A percentile compares a stretch with the other conserved stretches of the same genome.
These are phyloP conservation scores for Chrysopa pallens DNA, from an alignment of 1,140 invertebrate species.

Conservation along the genomic window DNA sequence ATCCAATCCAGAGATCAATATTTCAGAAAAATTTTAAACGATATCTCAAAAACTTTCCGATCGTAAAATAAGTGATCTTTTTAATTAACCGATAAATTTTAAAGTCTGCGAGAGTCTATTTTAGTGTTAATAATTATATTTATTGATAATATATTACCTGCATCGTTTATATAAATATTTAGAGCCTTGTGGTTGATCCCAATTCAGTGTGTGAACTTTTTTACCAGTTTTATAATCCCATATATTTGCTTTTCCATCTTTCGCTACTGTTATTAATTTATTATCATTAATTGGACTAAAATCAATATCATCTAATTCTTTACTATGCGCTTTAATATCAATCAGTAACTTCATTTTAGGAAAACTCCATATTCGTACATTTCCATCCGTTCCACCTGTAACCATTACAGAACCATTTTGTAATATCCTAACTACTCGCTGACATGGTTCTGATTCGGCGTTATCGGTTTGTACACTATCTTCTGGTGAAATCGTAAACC, in stretches of 20 bases:
- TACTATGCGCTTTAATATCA: conserved; percentile 52
- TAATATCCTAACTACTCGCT: conserved; percentile 72
- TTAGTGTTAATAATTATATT: too few relatives aligned
- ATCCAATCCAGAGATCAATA: too few relatives aligned
- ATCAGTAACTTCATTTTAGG: conserved; percentile 50
- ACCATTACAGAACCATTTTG: conserved; percentile 58
- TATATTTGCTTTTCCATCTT: conserved; percentile 65
- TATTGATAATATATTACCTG: conserved; percentile 34
- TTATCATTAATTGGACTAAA: conserved; percentile 55
- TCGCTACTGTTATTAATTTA: conserved; percentile 64
- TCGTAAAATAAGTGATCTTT: too few relatives aligned
- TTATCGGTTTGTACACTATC: conserved; percentile 71
- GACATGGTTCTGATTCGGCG: conserved; percentile 54
- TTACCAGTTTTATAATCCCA: conserved; percentile 54
- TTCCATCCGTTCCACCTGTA: conserved; percentile 81
- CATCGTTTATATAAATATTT: conserved; percentile 75
- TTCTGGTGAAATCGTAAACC: conserved; percentile 45
- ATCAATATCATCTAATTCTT: conserved; percentile 84
- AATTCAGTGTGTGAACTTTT: conserved; percentile 49
- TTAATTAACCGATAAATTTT: too few relatives aligned
- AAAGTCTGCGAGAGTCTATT: too few relatives aligned
- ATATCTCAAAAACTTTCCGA: too few relatives aligned
- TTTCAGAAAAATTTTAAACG: too few relatives aligned
- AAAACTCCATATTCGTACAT: conserved; percentile 75
- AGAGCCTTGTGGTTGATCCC: conserved; percentile 45